Evolutionary conservation across 2,797 vertebrate species (phyloP).

Genomic region (Gobionotothen gibberifrons): DNA sequence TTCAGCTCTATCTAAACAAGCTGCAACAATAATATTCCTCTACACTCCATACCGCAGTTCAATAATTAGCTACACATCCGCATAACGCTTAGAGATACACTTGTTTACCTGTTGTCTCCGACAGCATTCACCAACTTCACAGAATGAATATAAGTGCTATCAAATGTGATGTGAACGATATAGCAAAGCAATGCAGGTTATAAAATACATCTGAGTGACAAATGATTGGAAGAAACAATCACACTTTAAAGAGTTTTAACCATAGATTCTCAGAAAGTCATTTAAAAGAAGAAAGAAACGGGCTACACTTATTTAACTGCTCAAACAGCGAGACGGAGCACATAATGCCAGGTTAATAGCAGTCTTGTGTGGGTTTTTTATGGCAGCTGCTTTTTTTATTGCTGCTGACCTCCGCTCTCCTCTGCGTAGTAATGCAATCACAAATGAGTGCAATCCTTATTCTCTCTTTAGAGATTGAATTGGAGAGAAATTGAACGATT

Average conservation of each 20-base stretch:
- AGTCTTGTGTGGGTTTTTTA: slow-evolving; percentile 20
- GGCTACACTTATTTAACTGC: slow-evolving; percentile 16
- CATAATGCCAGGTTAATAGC: slow-evolving; percentile 39
- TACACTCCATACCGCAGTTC: not conserved
- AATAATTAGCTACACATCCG: slow-evolving; percentile 7
- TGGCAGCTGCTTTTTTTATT: slow-evolving; percentile 36
- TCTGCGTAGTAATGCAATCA: slow-evolving; percentile 32
- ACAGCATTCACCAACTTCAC: slow-evolving; percentile 21
- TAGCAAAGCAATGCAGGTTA: slow-evolving; percentile 66
- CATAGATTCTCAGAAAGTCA: slow-evolving; percentile 40
- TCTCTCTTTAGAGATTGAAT: slow-evolving; percentile 24
- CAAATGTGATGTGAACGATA: slow-evolving; percentile 75
- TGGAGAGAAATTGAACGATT: slow-evolving; percentile 32
- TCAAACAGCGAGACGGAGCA: slow-evolving; percentile 9
- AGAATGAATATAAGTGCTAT: slow-evolving; percentile 38
- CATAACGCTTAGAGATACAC: not conserved
- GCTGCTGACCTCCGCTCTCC: slow-evolving; percentile 22
- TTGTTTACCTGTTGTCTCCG: slow-evolving; percentile 5
- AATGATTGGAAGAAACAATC: slow-evolving; percentile 54
- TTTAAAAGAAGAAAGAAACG: slow-evolving; percentile 6
- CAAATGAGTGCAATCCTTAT: slow-evolving; percentile 27
- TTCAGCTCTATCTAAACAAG: too few relatives aligned
- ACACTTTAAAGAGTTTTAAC: slow-evolving; percentile 57
- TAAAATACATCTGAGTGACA: slow-evolving; percentile 73
- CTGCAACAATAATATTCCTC: not conserved